Conservation (phyloP, 2,888 invertebrate genomes). For the Mantis religiosa region DNA sequence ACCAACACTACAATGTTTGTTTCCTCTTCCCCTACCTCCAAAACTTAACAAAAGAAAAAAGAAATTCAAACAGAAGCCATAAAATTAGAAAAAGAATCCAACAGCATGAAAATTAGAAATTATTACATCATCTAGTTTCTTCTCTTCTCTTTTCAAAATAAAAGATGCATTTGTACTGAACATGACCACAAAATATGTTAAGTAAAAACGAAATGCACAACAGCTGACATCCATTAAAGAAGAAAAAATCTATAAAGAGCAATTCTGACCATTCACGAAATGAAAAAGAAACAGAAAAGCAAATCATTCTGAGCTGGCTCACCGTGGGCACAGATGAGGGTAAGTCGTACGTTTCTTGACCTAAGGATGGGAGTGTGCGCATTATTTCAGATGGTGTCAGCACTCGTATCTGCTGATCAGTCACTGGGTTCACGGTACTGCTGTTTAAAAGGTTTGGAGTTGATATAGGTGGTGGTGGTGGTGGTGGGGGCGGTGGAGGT, state of each 20-base stretch:
- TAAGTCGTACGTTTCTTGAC: constrained; percentile 62
- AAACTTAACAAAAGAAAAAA: neutral
- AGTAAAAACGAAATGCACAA: constrained; percentile 23
- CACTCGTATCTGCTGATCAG: constrained; percentile 82
- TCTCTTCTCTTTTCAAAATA: neutral
- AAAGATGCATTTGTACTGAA: neutral
- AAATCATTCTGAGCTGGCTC: constrained; percentile 19
- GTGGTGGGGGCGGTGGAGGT: constrained; percentile 22
- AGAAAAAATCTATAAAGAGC: constrained; percentile 16
- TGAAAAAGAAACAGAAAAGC: constrained; percentile 14
- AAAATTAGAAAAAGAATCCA: neutral
- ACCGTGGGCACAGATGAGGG: constrained; percentile 49
- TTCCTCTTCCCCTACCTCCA: neutral
- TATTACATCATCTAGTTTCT: neutral
- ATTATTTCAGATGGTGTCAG: constrained; percentile 86
- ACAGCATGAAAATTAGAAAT: neutral
- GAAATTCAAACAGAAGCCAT: neutral
- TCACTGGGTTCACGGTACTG: constrained; percentile 36
- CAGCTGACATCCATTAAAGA: neutral
- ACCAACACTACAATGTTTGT: neutral
- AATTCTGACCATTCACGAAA: constrained; percentile 25
- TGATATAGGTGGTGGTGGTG: constrained; percentile 4
- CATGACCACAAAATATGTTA: neutral
- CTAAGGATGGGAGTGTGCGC: constrained; percentile 83
- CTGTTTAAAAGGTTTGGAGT: constrained; percentile 19